phyloP scores from a whole-genome alignment of 2,888 invertebrate genomes.

The Drosophila nr. fundita region DNA sequence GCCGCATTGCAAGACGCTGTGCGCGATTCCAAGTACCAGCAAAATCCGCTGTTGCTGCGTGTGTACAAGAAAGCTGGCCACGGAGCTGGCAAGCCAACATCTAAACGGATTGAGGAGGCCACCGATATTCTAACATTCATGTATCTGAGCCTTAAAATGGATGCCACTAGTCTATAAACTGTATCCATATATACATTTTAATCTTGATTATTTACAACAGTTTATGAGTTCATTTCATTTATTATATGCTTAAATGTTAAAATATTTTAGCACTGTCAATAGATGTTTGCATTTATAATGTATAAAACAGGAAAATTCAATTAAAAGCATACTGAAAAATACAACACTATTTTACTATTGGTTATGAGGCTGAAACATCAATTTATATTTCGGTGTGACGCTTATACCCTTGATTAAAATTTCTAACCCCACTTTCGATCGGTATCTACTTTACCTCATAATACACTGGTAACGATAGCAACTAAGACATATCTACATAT shows the following conservation, averaged over 20 bases:
- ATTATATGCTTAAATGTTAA: conserved; percentile 10
- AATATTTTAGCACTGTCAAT: conserved; percentile 6
- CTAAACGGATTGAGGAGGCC: conserved; percentile 97
- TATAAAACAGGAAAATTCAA: conserved; percentile 2
- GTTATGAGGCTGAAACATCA: not conserved
- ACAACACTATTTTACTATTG: not conserved
- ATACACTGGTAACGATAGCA: not conserved
- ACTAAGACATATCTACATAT: too few species aligned
- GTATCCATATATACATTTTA: conserved; percentile 12
- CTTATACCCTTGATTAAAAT: not conserved
- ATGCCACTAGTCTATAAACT: conserved; percentile 79
- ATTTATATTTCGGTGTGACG: not conserved
- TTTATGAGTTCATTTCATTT: conserved; percentile 14
- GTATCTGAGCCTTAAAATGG: conserved; percentile 82
- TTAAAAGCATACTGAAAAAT: conserved; percentile 4
- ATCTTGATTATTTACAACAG: conserved; percentile 14
- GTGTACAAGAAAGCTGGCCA: conserved; percentile 99
- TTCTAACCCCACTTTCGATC: not conserved
- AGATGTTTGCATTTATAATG: conserved; percentile 32
- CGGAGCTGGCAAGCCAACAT: conserved; percentile 97
- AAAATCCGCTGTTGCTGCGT: conserved; percentile 93
- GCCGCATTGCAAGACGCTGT: conserved; percentile 94
- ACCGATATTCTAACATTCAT: conserved; percentile 91
- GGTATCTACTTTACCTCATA: not conserved
- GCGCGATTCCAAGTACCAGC: conserved; percentile 88